Conservation (phyloP, 2,888 invertebrate genomes). For the Cremastobaeus sp. region DNA sequence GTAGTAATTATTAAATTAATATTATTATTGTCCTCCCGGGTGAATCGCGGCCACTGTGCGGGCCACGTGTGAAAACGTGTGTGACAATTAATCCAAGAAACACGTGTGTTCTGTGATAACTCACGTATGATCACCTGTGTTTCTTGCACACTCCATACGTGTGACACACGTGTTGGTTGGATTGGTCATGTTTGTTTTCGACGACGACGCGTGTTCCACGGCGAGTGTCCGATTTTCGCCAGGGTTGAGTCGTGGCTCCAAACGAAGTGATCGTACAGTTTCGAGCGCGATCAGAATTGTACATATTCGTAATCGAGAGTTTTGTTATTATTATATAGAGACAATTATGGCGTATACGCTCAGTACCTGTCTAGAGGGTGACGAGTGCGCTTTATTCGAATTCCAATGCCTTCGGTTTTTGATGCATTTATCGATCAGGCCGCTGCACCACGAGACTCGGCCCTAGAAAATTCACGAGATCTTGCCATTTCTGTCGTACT, state of each 20-base stretch:
- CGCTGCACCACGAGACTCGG: slow-evolving; percentile 52
- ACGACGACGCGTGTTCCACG: too few relatives aligned
- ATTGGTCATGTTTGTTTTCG: too few relatives aligned
- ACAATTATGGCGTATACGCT: slow-evolving; percentile 69
- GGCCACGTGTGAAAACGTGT: too few relatives aligned
- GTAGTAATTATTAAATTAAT: too few relatives aligned
- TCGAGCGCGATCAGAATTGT: slow-evolving; percentile 58
- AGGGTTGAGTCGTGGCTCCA: slow-evolving; percentile 31
- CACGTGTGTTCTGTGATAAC: too few relatives aligned
- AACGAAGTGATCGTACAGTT: slow-evolving; percentile 18
- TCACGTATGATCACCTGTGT: too few relatives aligned
- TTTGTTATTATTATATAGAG: slow-evolving; percentile 75
- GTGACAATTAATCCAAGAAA: too few relatives aligned
- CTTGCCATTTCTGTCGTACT: slow-evolving; percentile 46
- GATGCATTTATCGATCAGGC: slow-evolving; percentile 58
- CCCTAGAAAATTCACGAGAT: slow-evolving; percentile 42
- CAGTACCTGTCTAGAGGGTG: slow-evolving; percentile 67
- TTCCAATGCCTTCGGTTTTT: slow-evolving; percentile 63
- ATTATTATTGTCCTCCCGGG: slow-evolving; percentile 63
- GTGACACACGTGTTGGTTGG: too few relatives aligned
- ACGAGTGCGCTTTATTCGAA: slow-evolving; percentile 66
- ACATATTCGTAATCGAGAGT: slow-evolving; percentile 73
- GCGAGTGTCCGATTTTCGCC: too few relatives aligned
- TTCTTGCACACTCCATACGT: too few relatives aligned
- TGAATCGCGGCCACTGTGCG: too few relatives aligned